Percentiles rank a stretch among this genome's conserved stretches.
phyloP scores from a whole-genome alignment of 2,797 vertebrate genomes.

The Petrocephalus sullivani region DNA sequence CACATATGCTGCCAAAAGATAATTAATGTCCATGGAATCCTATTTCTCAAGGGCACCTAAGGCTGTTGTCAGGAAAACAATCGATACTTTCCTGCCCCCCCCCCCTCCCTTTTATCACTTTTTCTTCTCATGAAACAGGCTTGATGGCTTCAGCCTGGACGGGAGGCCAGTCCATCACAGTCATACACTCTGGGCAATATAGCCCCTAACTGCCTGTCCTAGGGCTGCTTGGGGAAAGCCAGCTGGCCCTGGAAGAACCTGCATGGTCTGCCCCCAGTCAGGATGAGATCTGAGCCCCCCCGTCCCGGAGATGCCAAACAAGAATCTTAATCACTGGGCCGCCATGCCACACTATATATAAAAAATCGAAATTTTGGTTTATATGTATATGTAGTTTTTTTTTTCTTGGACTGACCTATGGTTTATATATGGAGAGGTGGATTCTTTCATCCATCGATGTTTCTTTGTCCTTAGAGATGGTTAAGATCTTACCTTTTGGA shows the following conservation, averaged over 20 bases:
- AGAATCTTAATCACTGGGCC: background rate
- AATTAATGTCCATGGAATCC: conserved; percentile 30
- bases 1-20: conserved; percentile 18
- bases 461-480: background rate
- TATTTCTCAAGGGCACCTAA: conserved; percentile 19
- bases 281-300: background rate
- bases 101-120: background rate
- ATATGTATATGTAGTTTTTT: background rate
- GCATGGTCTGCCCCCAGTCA: background rate
- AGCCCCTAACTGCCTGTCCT: background rate
- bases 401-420: background rate
- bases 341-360: background rate
- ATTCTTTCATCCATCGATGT: background rate
- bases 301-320: background rate
- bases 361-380: background rate
- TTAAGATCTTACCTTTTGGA: background rate
- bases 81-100: conserved; percentile 5
- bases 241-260: background rate
- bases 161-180: background rate
- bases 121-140: background rate
- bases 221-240: background rate
- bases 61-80: background rate
- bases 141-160: background rate
- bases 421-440: background rate
- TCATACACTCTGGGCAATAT: background rate